phyloP scores from a whole-genome alignment of 2,113 vertebrate genomes.

The Osmerus mordax region DNA sequence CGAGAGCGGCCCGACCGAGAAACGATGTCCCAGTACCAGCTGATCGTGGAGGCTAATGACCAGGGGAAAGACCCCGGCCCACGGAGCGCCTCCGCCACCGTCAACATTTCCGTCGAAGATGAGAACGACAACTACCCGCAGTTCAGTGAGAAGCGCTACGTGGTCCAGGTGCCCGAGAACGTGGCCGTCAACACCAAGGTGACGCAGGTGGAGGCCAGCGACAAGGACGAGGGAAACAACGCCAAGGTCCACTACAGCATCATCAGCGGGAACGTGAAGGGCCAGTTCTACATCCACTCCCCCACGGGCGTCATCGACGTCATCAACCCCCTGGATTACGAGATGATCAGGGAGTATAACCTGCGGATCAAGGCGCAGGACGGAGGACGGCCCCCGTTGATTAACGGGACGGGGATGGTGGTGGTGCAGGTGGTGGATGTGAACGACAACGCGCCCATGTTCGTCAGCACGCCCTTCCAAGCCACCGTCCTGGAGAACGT shows the following conservation, averaged over 20 bases:
- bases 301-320: conserved; percentile 87
- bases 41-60: conserved; percentile 93
- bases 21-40: conserved; percentile 75
- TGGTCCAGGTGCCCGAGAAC: conserved; percentile 87
- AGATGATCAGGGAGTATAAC: conserved; percentile 87
- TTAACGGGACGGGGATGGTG: conserved; percentile 90
- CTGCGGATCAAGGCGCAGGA: conserved; percentile 94
- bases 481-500: conserved; percentile 90
- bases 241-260: conserved; percentile 94
- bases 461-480: conserved; percentile 97
- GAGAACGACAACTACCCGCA: conserved; percentile 97
- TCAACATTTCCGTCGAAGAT: conserved; percentile 88
- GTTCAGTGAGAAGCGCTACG: conserved; percentile 89
- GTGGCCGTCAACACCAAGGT: conserved; percentile 83
- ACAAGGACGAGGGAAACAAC: conserved; percentile 87
- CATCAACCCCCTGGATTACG: conserved; percentile 92
- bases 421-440: conserved; percentile 90
- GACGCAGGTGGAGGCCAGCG: conserved; percentile 86
- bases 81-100: conserved; percentile 84
- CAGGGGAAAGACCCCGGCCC: conserved; percentile 90
- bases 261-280: conserved; percentile 90
- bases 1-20: conserved; percentile 83
- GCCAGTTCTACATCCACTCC: conserved; percentile 93
- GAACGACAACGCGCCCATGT: conserved; percentile 95
- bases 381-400: conserved; percentile 90